Evolutionary conservation across 1,140 invertebrate species (phyloP).

Genomic region (Elymnias hypermnestra): DNA sequence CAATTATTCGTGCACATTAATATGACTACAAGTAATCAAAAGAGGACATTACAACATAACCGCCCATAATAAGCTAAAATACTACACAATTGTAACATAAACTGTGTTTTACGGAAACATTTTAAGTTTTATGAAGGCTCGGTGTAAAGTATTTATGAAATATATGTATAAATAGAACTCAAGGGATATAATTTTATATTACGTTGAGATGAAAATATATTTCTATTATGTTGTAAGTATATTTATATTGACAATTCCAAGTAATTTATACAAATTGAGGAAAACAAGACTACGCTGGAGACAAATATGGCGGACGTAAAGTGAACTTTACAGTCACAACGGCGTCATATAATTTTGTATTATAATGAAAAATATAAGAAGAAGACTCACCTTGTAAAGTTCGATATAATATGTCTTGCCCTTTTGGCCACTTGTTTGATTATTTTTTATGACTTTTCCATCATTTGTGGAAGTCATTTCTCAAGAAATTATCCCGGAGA

Average conservation of each 20-base stretch:
- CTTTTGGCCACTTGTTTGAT: conserved; percentile 61
- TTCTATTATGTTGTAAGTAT: not conserved
- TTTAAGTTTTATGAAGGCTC: not conserved
- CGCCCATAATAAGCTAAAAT: not conserved
- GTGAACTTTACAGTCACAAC: conserved; percentile 63
- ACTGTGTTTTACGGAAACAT: not conserved
- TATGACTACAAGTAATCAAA: too few relatives aligned
- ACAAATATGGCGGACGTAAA: conserved; percentile 73
- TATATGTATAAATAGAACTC: conserved; percentile 1
- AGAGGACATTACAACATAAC: not conserved
- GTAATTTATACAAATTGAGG: conserved; percentile 33
- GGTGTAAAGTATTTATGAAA: conserved; percentile 5
- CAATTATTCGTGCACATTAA: not conserved
- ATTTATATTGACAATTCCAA: conserved; percentile 12
- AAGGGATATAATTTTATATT: not conserved
- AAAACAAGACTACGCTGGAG: conserved; percentile 57
- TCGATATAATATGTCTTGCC: conserved; percentile 71
- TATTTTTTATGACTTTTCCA: conserved; percentile 74
- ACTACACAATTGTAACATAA: too few relatives aligned
- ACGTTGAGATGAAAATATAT: not conserved
- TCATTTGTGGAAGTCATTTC: conserved; percentile 77
- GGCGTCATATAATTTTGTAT: conserved; percentile 55
- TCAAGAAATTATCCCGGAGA: conserved; percentile 73
- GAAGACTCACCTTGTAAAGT: conserved; percentile 68
- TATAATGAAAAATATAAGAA: conserved; percentile 32